Evolutionary conservation across 2,797 vertebrate genomes (phyloP).

Genomic region (Cygnus olor): DNA sequence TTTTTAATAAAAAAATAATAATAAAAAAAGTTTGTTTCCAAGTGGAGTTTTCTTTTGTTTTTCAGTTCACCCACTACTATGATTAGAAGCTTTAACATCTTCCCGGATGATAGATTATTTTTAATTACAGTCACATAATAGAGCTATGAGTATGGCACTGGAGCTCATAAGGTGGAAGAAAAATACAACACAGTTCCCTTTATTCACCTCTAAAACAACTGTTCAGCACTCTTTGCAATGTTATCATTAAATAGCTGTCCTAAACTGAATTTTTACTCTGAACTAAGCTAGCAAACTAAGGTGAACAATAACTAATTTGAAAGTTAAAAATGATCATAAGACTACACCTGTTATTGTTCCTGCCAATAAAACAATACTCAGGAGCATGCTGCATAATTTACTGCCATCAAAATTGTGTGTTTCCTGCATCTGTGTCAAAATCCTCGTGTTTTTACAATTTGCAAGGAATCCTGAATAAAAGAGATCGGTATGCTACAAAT

Average conservation of each 20-base stretch:
- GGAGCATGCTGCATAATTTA: background rate
- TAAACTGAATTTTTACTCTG: background rate
- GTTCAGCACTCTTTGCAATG: background rate
- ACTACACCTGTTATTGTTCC: background rate
- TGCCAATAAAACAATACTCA: background rate
- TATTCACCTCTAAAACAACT: background rate
- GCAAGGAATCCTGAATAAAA: background rate
- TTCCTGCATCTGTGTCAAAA: background rate
- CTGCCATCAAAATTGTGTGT: background rate
- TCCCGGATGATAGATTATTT: background rate
- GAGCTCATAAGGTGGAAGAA: background rate
- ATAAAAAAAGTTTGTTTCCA: background rate
- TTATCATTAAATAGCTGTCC: background rate
- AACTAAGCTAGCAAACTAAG: background rate
- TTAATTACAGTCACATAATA: background rate
- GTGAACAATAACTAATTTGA: background rate
- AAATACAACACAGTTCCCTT: background rate
- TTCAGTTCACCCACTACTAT: background rate
- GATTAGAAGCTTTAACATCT: background rate
- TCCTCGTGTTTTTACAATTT: background rate
- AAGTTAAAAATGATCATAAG: background rate
- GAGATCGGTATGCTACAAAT: background rate
- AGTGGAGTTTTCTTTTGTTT: rapidly evolving
- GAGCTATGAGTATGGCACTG: background rate
- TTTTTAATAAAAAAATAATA: too few species aligned